Base-by-base conservation (phyloP, 30 jellyfish, hydroid and myxozoan species). In the Catostylus mosaicus region DNA sequence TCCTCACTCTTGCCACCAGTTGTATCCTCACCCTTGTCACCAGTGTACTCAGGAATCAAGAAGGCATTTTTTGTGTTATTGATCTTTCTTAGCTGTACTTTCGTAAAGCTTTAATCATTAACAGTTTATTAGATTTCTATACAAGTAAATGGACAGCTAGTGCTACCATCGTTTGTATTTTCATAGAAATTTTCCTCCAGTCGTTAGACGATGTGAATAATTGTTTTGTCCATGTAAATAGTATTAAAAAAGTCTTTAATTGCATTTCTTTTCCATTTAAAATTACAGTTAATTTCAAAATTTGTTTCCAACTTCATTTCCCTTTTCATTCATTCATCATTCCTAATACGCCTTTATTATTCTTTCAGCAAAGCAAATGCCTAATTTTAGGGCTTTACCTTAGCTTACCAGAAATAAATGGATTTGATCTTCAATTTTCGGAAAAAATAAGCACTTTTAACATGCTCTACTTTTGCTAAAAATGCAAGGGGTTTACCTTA, bases 181-280 rank as follows among this genome's bases (percentile, higher is more conserved):
- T 48, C 70, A 19, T 43, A 51, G 35, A 46, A 26, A 74, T 43
- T 48, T 12, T 24, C 34, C 60, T 35, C 9, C 22, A 74, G 34
- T 74, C 85, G 85, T 74, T 30, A 74, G 73, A 74, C 85, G 85
- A 57, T 74, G 85, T 74, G 19, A 51, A 74, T 46, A 74, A 57
- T 74, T 74, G 71, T 30, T 74, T 74, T 74, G 45, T 69, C 36
- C 50, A 48, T 74, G 85, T 74, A 74, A 52, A 74, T 74, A 74
- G 20, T 7, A 22, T 16, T 74, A 30, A 11, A 20, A 16, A 73
- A 52, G 48, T 51, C 54, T 52, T 46, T 16, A 74, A 74, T 52
- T 74, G 56, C 72, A 74, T 52, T 48, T 59, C 19, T 29, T 48
- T 33, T 74, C 33, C 27, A 9, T 57, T n/a, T 74, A 18, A 74